Conservation (phyloP, 2,113 vertebrate genomes). For the Cyanistes caeruleus region DNA sequence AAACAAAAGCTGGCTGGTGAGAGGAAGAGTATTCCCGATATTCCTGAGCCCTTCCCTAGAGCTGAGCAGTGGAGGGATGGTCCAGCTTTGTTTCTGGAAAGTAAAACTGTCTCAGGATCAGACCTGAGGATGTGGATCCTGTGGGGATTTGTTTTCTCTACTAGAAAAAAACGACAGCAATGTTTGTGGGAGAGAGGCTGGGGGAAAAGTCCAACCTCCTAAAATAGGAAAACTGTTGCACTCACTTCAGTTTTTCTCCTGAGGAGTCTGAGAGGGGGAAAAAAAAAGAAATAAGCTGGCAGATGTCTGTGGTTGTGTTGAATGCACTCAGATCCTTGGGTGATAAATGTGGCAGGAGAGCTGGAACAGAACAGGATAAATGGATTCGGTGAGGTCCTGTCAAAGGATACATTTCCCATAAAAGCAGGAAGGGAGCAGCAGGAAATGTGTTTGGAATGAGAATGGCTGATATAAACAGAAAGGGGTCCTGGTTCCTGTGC, state of each 20-base stretch:
- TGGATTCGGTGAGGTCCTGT: not conserved
- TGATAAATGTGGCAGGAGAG: not conserved
- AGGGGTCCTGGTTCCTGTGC: not conserved
- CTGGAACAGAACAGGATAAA: not conserved
- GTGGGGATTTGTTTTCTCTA: not conserved
- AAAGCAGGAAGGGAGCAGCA: not conserved
- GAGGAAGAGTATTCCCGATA: not conserved
- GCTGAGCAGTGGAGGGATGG: not conserved
- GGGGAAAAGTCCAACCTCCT: not conserved
- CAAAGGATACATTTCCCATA: not conserved
- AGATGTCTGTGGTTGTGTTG: constrained; percentile 11
- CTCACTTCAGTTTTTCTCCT: not conserved
- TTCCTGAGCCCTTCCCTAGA: not conserved
- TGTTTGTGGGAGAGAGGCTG: not conserved
- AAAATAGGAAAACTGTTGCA: not conserved
- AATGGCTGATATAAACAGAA: not conserved
- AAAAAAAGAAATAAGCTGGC: not conserved
- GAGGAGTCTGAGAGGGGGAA: not conserved
- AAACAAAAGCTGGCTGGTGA: not conserved
- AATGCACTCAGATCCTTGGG: constrained; percentile 3
- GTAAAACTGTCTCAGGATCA: not conserved
- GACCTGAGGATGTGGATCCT: not conserved
- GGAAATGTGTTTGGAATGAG: not conserved
- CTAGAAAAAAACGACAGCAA: not conserved
- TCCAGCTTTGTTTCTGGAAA: not conserved